Evolutionary conservation across 1,140 invertebrate species (phyloP), one percentile per base, ranked within the genome.

Genomic region (Lycorma delicatula): DNA sequence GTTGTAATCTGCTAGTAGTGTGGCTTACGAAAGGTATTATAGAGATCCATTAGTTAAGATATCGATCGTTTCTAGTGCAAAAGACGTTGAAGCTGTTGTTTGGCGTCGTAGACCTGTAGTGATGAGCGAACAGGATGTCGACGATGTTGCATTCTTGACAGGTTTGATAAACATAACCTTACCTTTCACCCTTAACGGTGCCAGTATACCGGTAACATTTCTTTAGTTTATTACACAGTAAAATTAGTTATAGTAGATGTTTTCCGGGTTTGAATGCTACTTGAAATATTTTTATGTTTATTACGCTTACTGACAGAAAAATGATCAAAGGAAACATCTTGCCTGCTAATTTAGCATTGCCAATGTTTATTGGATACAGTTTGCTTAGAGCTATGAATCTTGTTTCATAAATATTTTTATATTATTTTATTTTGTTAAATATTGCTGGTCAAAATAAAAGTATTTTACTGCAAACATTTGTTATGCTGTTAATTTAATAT

Each of bases 111-210:
- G 64, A 52, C 62, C 56, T 22, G 20, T 34, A 28, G 49, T 56
- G 29, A 87, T 87, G 84, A 86, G 85, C 72, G 89, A 93, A 68
- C 87, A 89, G 71, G 90, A 94, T 79, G 82, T 93, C 65, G 91
- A 93, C 72, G 90, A 94, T 77, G 89, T 91, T 66, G 89, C 90
- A 29, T 93, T 93, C 77, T 76, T 93, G 68, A 92, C 90, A 79
- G 90, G 89, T 89, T 64, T 60, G 47, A 56, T n/a, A n/a, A 56
- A 12, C 38, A 56, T 16, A 59, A 54, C 5, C 44, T 50, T 59
- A 26, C 55, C 53, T 62, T n/a, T n/a, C 5, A 6, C 9, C 18
- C 5, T 6, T 16, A 9, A 44, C 18, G 9, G 5, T 44, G 9
- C 9, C 5, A 44, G 18, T 16, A 44, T 44, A 12, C 18, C 6